Base-by-base conservation (phyloP, 2,113 vertebrate genomes). In the Zapornia atra region DNA sequence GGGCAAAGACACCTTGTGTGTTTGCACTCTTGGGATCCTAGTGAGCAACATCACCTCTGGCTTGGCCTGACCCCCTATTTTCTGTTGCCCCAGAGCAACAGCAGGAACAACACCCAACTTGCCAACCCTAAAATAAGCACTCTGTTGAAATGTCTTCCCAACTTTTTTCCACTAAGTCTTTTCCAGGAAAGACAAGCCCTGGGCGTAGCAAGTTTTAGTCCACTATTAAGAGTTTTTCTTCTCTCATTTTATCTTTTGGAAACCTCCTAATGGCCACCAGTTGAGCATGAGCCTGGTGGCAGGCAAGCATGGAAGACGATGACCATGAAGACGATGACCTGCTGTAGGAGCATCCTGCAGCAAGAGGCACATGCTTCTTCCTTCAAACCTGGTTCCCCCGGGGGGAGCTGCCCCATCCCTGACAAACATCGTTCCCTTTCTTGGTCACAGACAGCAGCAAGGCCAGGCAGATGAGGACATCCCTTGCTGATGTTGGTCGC, bases 371-470 rank as follows among this genome's bases (percentile, higher is more conserved):
- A 40, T 4, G 1, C 6, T n/a, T 29, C 2, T 7, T 7, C 24
- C 18, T 25, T 5, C 7, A 40, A 50, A 22, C 2, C 2, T 1
- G 29, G 28, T 1, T 73, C 12, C 33, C 34, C n/a, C 40, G 36
- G 48, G 22, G 5, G 15, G 29, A 60, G 22, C n/a, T 64, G 53
- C 29, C 26, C 25, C 36, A 70, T 54, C 20, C 36, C 25, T 20
- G 19, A 8, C 0, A 5, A 38, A 76, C 51, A 31, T 8, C 38
- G 61, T 3, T 29, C 8, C 31, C 20, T 66, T 83, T 11, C 50
- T 68, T 48, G 16, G 66, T 3, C 5, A 1, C 0, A 0, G 46
- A 50, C 0, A 0, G 46, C 26, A 88, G 15, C 36, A 66, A 44
- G 40, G 34, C 34, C 0, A 0, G 46, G 26, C 34, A 69, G 54